Evolutionary conservation across 2,797 vertebrate species (phyloP), one percentile per base, ranked within the genome.

Genomic region (Dermochelys coriacea): DNA sequence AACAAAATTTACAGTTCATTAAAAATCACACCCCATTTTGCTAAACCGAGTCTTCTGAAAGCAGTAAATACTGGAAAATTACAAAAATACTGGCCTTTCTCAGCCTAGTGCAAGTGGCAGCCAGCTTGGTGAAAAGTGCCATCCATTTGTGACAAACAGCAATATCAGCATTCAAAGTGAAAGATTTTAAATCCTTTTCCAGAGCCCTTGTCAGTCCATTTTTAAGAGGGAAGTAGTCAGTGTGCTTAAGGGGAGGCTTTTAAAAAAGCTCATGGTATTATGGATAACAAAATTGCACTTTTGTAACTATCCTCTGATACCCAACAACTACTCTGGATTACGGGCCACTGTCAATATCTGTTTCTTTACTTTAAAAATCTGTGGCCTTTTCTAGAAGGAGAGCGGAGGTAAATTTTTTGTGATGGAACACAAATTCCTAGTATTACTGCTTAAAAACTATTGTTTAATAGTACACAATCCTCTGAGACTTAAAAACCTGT

Each of bases 291-390:
- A 95, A 79, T 82, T 83, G 29, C 85, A 18, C 16, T 57, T 90
- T 3, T 59, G n/a, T 50, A 37, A 78, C 78, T 80, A 2, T 84
- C 87, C 45, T 89, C 77, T 81, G 0, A n/a, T 79, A 91, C 68
- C 88, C 88, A 87, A 88, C 91, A 97, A 85, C 68, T 75, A 84
- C 1, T 18, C 75, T 12, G 16, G 85, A 92, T 54, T 94, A 93
- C 64, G 81, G 93, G 49, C 87, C 89, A 31, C 71, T 92, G 1
- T 74, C 93, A 96, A 96, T 94, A 90, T 96, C 93, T 94, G 37
- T 88, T 82, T 27, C 23, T 31, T 86, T 95, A 86, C 92, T 91
- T 95, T 96, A 93, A 97, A 95, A 89, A 82, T 80, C 45, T 55
- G 5, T 86, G 86, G 87, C 87, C 92, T 96, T 97, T 97, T 10